Evolutionary conservation across 2,797 vertebrate species (phyloP), one percentile per base, ranked within the genome.

Genomic region (Galagoides demidoff): DNA sequence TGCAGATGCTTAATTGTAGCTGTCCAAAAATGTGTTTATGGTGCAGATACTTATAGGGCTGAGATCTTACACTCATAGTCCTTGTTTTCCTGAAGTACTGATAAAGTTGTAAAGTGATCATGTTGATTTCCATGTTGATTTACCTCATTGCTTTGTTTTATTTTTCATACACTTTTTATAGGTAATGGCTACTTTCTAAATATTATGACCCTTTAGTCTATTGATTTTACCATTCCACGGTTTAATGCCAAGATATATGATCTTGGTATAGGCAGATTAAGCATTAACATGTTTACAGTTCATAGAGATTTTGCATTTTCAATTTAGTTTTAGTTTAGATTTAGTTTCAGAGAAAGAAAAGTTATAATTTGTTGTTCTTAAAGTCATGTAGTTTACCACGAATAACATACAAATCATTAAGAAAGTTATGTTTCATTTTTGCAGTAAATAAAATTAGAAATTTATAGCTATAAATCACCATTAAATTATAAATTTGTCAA

Each of bases 271-370:
- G 8, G 27, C 14, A 96, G 96, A 90, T 85, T 85, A 73, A 77
- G 25, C 9, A 85, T 49, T 68, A 84, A 79, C 2, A 70, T 85
- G 85, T 79, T 66, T 66, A 85, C 14, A 70, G 22, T 87, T 86
- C 73, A 89, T 5, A 45, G 17, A 78, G 7, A 87, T 92, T 81
- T 68, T 96, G 43, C 94, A 78, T 68, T 89, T 95, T 92, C 7
- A 93, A 89, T 78, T 92, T 84, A 68, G 9, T 59, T 43, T 83
- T 95, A 49, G 92, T 73, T 92, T 94, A 68, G 9, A 52, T 43
- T 83, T 95, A 49, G 92, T 73, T 92, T 94, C 34, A 92, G 57
- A 78, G 29, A 92, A 94, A 89, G 10, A 73, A 90, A 92, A 92
- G n/a, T 45, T 37, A 77, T 29, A 20, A 84, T 89, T 92, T 81